Conservation (phyloP, 92 coral and sea anemone species). For the Pocillopora meandrina region DNA sequence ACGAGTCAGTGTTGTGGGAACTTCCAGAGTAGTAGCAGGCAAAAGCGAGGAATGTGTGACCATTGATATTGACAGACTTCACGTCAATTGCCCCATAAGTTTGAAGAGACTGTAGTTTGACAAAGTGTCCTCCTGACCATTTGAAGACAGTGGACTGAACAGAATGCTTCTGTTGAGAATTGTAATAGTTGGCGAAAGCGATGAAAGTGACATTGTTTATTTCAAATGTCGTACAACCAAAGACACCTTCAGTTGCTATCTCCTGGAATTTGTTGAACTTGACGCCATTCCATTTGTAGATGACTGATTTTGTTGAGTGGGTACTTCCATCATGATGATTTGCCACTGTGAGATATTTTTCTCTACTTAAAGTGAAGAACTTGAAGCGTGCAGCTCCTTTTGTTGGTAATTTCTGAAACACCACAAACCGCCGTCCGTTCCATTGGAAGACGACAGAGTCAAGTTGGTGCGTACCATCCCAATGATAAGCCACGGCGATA, state of each 20-base stretch:
- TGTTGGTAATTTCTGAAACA: no score
- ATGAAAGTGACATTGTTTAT: no score
- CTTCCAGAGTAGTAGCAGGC: no score
- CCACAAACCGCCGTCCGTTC: no score
- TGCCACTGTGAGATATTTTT: conserved; percentile 25
- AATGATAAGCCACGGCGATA: conserved; percentile 42
- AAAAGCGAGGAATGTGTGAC: no score
- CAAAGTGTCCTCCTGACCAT: conserved; percentile 41
- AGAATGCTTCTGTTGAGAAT: no score
- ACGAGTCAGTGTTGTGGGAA: no score
- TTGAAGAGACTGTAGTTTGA: conserved; percentile 25
- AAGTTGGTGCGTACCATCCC: not conserved
- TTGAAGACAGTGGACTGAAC: conserved; percentile 1
- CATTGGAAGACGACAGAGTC: no score
- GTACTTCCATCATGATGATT: conserved; percentile 14
- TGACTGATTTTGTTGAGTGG: conserved; percentile 16
- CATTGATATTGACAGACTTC: conserved; percentile 14
- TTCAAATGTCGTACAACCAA: no score
- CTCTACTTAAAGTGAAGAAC: not conserved
- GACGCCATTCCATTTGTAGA: conserved; percentile 40
- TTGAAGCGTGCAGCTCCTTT: no score
- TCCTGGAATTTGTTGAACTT: conserved; percentile 31
- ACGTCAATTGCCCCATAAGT: conserved; percentile 19
- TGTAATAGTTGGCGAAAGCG: no score
- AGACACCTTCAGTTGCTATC: not conserved